Evolutionary conservation across 2,113 vertebrate genomes (phyloP).

Genomic region (Serinus canaria): DNA sequence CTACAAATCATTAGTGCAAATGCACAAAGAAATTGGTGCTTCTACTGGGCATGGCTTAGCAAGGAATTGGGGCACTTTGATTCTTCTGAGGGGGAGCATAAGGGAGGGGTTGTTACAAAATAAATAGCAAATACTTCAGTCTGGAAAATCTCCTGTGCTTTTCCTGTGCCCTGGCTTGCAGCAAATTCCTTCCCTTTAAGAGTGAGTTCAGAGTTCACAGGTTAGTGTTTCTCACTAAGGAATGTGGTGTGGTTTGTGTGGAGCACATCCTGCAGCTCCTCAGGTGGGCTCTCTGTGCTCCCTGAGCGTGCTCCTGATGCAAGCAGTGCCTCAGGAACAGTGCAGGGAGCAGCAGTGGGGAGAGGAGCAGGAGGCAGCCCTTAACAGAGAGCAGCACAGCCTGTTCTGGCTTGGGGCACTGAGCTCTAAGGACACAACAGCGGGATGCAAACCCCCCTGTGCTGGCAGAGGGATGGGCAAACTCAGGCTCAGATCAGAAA

Average conservation of each 20-base stretch:
- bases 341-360: neutral
- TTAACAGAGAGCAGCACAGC: neutral
- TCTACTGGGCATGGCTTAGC: neutral
- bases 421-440: neutral
- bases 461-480: neutral
- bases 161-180: neutral
- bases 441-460: rapidly evolving
- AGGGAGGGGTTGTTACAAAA: neutral
- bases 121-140: neutral
- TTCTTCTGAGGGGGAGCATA: neutral
- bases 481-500: neutral
- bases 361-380: neutral
- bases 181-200: neutral
- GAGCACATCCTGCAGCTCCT: neutral
- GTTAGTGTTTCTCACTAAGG: neutral
- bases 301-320: neutral
- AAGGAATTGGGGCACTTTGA: neutral
- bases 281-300: rapidly evolving
- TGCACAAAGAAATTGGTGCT: neutral
- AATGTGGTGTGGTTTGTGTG: neutral
- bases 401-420: neutral
- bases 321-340: neutral
- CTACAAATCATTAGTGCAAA: neutral
- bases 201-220: neutral
- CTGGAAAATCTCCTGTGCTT: neutral